Conservation (phyloP, 2,797 vertebrate genomes). For the Enteromius treurensis region DNA sequence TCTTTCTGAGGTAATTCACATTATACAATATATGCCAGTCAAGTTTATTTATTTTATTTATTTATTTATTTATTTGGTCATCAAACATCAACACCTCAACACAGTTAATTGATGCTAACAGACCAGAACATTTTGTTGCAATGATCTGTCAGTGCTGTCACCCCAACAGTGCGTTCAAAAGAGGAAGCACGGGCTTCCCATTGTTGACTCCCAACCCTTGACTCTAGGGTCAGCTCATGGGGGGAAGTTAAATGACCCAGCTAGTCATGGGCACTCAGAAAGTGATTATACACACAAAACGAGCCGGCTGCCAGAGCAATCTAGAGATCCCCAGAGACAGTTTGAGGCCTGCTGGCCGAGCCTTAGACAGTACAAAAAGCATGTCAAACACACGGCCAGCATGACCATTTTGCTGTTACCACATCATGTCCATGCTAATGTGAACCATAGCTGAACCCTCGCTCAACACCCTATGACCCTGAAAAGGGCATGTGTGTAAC, state of each 20-base stretch:
- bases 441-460: slow-evolving; percentile 73
- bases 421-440: slow-evolving; percentile 69
- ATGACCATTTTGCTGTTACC: slow-evolving; percentile 41
- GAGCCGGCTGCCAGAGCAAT: slow-evolving; percentile 34
- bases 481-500: slow-evolving; percentile 62
- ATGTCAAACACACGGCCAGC: slow-evolving; percentile 22
- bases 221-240: slow-evolving; percentile 67
- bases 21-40: not conserved
- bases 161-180: slow-evolving; percentile 64
- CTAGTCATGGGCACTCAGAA: slow-evolving; percentile 41
- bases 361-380: slow-evolving; percentile 3
- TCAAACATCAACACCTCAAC: slow-evolving; percentile 19
- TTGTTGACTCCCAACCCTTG: slow-evolving; percentile 62
- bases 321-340: slow-evolving; percentile 36
- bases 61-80: not conserved
- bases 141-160: slow-evolving; percentile 70
- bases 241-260: slow-evolving; percentile 56
- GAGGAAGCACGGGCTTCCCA: slow-evolving; percentile 54
- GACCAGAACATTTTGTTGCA: not conserved
- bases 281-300: slow-evolving; percentile 42
- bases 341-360: slow-evolving; percentile 26
- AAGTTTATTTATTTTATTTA: not conserved
- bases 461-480: slow-evolving; percentile 61
- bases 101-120: slow-evolving; percentile 22
- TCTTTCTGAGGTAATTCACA: not conserved